These are phyloP conservation scores for Pseudochirops cupreus DNA, from an alignment of 2,797 vertebrate genomes.

Conservation along the genomic window DNA sequence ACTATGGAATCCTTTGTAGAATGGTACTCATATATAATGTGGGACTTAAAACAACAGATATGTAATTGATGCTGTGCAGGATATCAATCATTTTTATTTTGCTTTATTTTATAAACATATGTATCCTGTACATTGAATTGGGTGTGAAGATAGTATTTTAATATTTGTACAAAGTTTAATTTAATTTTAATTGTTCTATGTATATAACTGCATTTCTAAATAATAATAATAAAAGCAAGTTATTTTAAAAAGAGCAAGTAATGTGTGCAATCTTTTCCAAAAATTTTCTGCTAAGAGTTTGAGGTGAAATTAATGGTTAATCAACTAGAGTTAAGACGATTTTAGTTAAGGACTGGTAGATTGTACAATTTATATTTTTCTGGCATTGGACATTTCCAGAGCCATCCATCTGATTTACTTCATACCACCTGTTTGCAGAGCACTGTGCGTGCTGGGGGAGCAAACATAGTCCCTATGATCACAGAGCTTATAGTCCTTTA, in stretches of 20 bases:
- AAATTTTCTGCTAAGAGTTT: background rate
- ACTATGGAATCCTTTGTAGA: slow-evolving; percentile 83
- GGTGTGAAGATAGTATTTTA: slow-evolving; percentile 97
- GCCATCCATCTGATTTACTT: background rate
- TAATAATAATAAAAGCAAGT: slow-evolving; percentile 85
- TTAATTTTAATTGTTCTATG: slow-evolving; percentile 94
- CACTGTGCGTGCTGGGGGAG: background rate
- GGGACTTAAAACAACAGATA: slow-evolving; percentile 77
- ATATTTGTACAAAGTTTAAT: slow-evolving; percentile 99
- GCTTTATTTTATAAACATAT: slow-evolving; percentile 87
- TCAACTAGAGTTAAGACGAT: background rate
- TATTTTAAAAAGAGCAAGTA: slow-evolving; percentile 83
- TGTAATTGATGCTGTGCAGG: slow-evolving; percentile 84
- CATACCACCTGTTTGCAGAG: background rate
- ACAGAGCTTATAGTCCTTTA: background rate
- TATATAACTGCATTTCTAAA: slow-evolving; percentile 95
- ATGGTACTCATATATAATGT: slow-evolving; percentile 84
- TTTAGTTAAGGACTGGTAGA: background rate
- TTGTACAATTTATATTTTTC: background rate
- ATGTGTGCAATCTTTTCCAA: slow-evolving; percentile 53
- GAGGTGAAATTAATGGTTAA: background rate
- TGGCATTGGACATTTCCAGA: background rate
- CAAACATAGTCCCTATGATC: background rate
- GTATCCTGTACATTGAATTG: slow-evolving; percentile 95
- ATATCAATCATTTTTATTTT: slow-evolving; percentile 85